Conservation (phyloP, 2,888 invertebrate genomes). For the Synanthedon vespiformis region DNA sequence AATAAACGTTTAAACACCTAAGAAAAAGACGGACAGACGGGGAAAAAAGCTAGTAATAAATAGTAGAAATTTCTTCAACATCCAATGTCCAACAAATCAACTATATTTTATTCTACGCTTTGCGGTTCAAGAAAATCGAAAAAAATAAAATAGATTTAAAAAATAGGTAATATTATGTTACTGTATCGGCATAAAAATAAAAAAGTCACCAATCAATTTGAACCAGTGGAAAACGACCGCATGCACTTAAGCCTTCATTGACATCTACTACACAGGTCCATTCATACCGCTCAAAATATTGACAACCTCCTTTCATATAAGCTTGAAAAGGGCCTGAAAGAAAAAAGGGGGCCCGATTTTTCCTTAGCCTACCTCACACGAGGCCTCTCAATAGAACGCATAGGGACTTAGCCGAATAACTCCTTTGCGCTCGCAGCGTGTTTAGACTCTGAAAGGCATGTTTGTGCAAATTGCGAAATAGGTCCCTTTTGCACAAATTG, state of each 20-base stretch:
- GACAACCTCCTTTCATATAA: slow-evolving; percentile 53
- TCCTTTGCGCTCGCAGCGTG: slow-evolving; percentile 28
- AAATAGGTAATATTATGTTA: no score
- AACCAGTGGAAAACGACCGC: slow-evolving; percentile 30
- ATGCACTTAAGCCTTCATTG: slow-evolving; percentile 48
- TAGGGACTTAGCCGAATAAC: slow-evolving; percentile 26
- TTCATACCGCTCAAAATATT: slow-evolving; percentile 66
- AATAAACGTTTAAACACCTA: no score
- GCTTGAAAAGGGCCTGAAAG: slow-evolving; percentile 51
- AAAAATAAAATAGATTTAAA: no score
- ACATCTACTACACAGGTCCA: slow-evolving; percentile 32
- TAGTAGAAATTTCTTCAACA: no score
- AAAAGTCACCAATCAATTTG: not conserved
- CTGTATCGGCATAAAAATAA: no score
- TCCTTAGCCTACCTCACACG: slow-evolving; percentile 31
- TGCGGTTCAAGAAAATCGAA: no score
- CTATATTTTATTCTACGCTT: no score
- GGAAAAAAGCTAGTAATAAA: no score
- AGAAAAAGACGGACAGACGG: no score
- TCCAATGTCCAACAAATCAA: no score
- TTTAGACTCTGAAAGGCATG: not conserved
- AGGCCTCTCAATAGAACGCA: slow-evolving; percentile 19
- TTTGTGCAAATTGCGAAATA: slow-evolving; percentile 5
- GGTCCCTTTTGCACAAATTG: slow-evolving; percentile 22
- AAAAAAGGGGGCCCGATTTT: slow-evolving; percentile 58